Conservation (phyloP, 2,113 vertebrate genomes). For the Trogon surrucura region DNA sequence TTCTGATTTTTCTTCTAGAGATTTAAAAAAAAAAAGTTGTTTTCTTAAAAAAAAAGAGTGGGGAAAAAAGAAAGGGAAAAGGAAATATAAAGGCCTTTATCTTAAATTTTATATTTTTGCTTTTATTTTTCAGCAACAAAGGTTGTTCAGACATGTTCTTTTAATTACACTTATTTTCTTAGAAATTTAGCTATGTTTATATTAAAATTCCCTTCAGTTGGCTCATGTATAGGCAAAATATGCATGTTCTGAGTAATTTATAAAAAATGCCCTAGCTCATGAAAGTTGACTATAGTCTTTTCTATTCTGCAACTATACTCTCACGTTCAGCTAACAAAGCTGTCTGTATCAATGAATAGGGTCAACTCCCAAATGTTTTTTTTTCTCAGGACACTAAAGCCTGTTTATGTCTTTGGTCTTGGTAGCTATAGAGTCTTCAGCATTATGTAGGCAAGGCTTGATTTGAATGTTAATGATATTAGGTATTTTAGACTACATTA, state of each 20-base stretch:
- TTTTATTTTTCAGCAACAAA: background rate
- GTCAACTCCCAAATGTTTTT: background rate
- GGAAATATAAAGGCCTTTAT: background rate
- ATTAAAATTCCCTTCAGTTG: background rate
- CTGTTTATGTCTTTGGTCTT: conserved; percentile 17
- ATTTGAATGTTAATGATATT: conserved; percentile 31
- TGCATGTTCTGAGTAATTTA: background rate
- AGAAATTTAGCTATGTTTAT: background rate
- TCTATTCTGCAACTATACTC: background rate
- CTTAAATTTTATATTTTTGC: background rate
- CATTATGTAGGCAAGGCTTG: background rate
- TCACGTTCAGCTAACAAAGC: background rate
- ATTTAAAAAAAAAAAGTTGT: background rate
- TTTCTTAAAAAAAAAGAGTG: fast-evolving
- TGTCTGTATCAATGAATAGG: background rate
- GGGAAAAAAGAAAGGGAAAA: background rate
- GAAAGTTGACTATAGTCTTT: background rate
- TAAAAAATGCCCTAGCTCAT: background rate
- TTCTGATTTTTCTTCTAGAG: background rate
- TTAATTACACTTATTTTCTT: background rate
- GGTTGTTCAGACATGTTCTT: background rate
- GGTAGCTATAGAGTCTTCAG: background rate
- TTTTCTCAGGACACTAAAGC: conserved; percentile 6
- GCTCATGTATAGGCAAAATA: background rate
- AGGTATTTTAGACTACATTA: background rate